Evolutionary conservation across 2,797 vertebrate genomes (phyloP).

Genomic region (Chromis chromis): DNA sequence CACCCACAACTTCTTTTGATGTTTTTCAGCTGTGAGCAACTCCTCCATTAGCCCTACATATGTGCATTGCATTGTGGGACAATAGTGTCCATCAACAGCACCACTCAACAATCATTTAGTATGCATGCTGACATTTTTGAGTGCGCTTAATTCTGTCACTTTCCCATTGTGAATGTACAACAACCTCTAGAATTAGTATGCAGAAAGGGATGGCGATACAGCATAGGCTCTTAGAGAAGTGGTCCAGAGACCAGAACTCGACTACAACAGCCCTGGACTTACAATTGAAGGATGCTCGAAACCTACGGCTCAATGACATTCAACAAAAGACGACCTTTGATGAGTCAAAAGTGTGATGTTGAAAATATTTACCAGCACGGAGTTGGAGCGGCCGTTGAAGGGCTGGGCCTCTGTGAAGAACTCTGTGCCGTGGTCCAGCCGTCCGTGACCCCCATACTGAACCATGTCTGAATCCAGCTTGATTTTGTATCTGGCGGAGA

Average conservation of each 20-base stretch:
- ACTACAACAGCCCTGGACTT: conserved; percentile 47
- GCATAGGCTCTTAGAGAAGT: conserved; percentile 41
- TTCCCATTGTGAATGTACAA: conserved; percentile 40
- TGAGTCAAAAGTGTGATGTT: conserved; percentile 36
- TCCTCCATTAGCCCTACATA: conserved; percentile 45
- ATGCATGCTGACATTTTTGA: conserved; percentile 65
- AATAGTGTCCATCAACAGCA: conserved; percentile 53
- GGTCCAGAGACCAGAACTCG: conserved; percentile 23
- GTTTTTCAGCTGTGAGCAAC: conserved; percentile 54
- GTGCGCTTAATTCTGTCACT: conserved; percentile 56
- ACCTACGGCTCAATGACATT: conserved; percentile 31
- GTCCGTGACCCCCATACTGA: conserved; percentile 93
- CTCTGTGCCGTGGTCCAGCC: conserved; percentile 92
- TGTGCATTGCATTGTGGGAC: conserved; percentile 53
- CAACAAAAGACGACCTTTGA: conserved; percentile 55
- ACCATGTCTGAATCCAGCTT: conserved; percentile 91
- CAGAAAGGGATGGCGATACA: conserved; percentile 48
- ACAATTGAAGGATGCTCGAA: conserved; percentile 47
- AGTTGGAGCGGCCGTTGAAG: conserved; percentile 88
- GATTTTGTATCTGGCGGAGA: conserved; percentile 90
- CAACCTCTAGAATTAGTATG: conserved; percentile 49
- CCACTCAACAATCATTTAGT: conserved; percentile 58
- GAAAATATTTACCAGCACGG: conserved; percentile 88
- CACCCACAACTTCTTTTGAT: conserved; percentile 62
- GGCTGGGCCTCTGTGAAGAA: conserved; percentile 88